Percentiles rank a stretch among this genome's conserved stretches.
Conservation (phyloP, 2,888 invertebrate genomes). For the Drosophila fulvimacula region DNA sequence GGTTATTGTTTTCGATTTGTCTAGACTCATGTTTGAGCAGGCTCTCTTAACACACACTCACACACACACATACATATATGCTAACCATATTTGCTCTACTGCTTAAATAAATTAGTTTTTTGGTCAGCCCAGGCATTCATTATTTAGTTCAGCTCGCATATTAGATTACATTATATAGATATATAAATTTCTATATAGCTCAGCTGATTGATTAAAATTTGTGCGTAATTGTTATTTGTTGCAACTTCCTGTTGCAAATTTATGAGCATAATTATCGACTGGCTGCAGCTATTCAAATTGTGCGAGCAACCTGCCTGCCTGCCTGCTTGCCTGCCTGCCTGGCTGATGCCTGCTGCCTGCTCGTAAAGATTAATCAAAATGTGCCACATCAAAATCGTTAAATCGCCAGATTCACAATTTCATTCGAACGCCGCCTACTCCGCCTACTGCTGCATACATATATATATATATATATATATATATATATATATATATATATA, state of each 20-base stretch:
- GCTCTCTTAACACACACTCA: not conserved
- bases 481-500: slow-evolving; percentile 3
- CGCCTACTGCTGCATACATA: not conserved
- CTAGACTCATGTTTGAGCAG: slow-evolving; percentile 72
- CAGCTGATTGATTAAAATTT: slow-evolving; percentile 29
- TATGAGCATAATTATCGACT: slow-evolving; percentile 46
- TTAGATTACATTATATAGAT: not conserved
- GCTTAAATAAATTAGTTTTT: slow-evolving; percentile 72
- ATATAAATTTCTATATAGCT: not conserved
- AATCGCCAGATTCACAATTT: slow-evolving; percentile 26
- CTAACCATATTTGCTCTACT: slow-evolving; percentile 49
- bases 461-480: not conserved
- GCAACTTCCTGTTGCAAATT: slow-evolving; percentile 36
- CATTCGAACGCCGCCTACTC: not conserved
- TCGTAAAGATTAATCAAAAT: slow-evolving; percentile 66
- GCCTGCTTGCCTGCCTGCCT: slow-evolving; percentile 4
- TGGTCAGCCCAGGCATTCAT: slow-evolving; percentile 36
- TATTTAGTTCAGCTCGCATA: slow-evolving; percentile 10
- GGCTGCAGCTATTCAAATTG: slow-evolving; percentile 45
- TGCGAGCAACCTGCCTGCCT: slow-evolving; percentile 13
- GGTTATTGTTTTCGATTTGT: slow-evolving; percentile 77
- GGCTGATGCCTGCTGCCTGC: not conserved
- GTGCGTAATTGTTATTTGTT: slow-evolving; percentile 38
- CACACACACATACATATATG: slow-evolving; percentile 10
- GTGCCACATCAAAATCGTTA: slow-evolving; percentile 57